Percentiles rank a stretch among this genome's conserved stretches.
Conservation (phyloP, 2,888 invertebrate genomes). For the Gortyna flavago region DNA sequence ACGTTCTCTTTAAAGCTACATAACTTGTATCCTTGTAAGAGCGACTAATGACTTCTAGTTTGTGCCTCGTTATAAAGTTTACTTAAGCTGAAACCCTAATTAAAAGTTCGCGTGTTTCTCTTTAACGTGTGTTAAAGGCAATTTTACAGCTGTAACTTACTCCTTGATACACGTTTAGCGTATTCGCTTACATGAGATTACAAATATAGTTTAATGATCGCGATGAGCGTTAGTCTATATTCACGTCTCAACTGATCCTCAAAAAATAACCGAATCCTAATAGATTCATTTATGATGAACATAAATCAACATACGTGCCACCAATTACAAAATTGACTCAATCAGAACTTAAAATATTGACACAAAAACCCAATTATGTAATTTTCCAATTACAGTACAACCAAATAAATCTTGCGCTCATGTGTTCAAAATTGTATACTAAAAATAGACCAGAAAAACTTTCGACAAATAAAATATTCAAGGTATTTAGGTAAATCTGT, state of each 20-base stretch:
- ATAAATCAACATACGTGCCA: background rate
- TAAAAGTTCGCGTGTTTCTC: constrained; percentile 78
- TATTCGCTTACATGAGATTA: constrained; percentile 3
- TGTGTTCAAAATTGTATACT: background rate
- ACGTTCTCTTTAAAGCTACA: constrained; percentile 33
- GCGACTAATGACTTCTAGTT: constrained; percentile 72
- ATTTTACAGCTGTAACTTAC: constrained; percentile 30
- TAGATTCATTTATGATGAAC: background rate
- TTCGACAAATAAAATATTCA: constrained; percentile 37
- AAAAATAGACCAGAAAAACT: constrained; percentile 6
- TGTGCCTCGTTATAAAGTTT: constrained; percentile 78
- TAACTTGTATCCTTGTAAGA: constrained; percentile 50
- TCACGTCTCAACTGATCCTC: background rate
- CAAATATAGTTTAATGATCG: background rate
- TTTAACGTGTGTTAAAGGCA: constrained; percentile 43
- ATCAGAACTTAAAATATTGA: background rate
- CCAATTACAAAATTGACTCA: background rate
- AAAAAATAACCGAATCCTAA: background rate
- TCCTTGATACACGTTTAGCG: background rate
- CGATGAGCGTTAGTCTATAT: background rate
- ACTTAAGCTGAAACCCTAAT: constrained; percentile 75
- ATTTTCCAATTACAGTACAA: background rate
- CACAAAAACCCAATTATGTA: background rate
- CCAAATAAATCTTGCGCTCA: background rate
- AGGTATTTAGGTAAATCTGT: constrained; percentile 36